A percentile compares a stretch with the other conserved stretches of the same genome.
Conservation (phyloP, 2,113 vertebrate genomes). For the Cephalopholis sonnerati region DNA sequence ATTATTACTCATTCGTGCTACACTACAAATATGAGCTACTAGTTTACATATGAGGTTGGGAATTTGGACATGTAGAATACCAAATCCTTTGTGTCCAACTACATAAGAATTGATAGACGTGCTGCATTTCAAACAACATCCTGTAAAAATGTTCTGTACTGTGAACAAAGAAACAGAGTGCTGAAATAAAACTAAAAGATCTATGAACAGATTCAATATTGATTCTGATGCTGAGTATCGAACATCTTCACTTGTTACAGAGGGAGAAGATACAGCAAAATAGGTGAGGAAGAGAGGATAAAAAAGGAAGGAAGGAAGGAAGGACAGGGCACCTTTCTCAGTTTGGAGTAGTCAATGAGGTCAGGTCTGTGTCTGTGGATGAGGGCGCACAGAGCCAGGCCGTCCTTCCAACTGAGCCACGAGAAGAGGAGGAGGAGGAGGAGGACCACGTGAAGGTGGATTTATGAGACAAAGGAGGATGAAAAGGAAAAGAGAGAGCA, state of each 20-base stretch:
- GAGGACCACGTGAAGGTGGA: background rate
- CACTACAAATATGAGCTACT: background rate
- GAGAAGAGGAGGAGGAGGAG: background rate
- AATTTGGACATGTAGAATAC: background rate
- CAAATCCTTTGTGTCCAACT: background rate
- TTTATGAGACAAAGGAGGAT: background rate
- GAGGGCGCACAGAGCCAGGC: constrained; percentile 93
- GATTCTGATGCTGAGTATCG: background rate
- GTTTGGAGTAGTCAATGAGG: constrained; percentile 94
- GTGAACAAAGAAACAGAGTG: background rate
- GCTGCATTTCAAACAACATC: too few relatives aligned
- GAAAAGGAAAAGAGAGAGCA: too few relatives aligned
- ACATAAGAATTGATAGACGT: background rate
- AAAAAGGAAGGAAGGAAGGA: background rate
- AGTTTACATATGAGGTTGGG: background rate
- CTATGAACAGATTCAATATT: background rate
- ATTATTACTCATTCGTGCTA: background rate
- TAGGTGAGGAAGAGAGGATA: background rate
- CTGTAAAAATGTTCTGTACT: too few relatives aligned
- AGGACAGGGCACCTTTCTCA: constrained; percentile 87
- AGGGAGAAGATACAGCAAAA: background rate
- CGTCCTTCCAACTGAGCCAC: constrained; percentile 91
- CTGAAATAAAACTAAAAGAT: background rate
- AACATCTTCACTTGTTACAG: background rate
- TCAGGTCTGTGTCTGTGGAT: constrained; percentile 95